Conservation (phyloP, 2,888 invertebrate genomes). For the Apoda limacodes region DNA sequence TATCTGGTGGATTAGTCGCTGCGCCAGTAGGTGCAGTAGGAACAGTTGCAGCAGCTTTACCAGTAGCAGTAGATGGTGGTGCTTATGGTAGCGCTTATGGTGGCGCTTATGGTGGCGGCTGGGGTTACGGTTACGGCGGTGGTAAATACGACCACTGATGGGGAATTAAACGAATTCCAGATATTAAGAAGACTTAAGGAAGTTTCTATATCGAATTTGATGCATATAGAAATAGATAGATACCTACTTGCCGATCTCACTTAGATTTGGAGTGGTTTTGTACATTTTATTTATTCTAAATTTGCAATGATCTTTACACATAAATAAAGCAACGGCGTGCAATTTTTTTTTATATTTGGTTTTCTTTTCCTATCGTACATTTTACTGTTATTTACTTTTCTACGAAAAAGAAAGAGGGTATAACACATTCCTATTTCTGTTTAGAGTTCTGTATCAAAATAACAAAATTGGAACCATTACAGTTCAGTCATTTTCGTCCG, state of each 20-base stretch:
- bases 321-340: background rate
- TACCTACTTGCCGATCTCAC: conserved; percentile 50
- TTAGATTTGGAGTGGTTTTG: conserved; percentile 6
- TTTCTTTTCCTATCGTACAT: no score
- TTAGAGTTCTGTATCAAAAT: no score
- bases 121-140: conserved; percentile 12
- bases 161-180: no score
- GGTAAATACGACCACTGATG: no score
- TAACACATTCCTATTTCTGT: no score
- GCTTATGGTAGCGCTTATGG: conserved; percentile 17
- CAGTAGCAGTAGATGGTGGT: conserved; percentile 19
- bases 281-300: conserved; percentile 1
- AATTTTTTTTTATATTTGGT: no score
- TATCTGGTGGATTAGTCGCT: conserved; percentile 19
- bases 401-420: no score
- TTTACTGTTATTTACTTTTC: no score
- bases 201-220: no score
- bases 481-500: no score
- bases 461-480: no score
- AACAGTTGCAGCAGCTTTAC: conserved; percentile 19
- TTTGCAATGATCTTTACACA: background rate
- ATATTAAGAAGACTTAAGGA: no score
- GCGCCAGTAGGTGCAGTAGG: conserved; percentile 13
- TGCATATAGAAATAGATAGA: conserved; percentile 57
- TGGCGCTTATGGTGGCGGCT: conserved; percentile 12